Evolutionary conservation across 2,797 vertebrate species (phyloP).

Genomic region (Coluber constrictor): DNA sequence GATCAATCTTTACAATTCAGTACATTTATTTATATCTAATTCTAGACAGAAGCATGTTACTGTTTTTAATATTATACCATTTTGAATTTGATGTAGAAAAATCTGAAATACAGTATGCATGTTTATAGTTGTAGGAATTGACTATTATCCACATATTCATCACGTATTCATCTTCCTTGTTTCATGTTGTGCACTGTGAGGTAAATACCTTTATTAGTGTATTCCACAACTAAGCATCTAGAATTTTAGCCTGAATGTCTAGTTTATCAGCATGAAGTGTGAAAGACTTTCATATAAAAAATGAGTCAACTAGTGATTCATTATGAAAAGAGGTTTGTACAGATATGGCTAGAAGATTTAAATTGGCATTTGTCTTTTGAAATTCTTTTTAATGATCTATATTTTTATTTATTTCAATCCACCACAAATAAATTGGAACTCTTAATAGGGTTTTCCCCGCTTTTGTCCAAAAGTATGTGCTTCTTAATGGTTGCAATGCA

Average conservation of each 20-base stretch:
- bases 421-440: background rate
- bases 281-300: background rate
- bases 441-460: background rate
- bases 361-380: background rate
- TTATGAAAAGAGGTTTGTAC: background rate
- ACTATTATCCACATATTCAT: background rate
- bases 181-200: background rate
- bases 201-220: background rate
- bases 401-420: background rate
- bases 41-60: background rate
- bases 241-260: background rate
- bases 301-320: background rate
- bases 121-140: background rate
- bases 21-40: background rate
- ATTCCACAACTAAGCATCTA: background rate
- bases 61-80: background rate
- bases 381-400: background rate
- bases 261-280: background rate
- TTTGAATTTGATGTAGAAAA: background rate
- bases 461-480: background rate
- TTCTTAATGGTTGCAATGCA: background rate
- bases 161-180: background rate
- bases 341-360: background rate
- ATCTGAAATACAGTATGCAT: background rate
- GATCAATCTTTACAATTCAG: background rate